phyloP scores from a whole-genome alignment of 2,113 vertebrate species.

The Hipposideros armiger region DNA sequence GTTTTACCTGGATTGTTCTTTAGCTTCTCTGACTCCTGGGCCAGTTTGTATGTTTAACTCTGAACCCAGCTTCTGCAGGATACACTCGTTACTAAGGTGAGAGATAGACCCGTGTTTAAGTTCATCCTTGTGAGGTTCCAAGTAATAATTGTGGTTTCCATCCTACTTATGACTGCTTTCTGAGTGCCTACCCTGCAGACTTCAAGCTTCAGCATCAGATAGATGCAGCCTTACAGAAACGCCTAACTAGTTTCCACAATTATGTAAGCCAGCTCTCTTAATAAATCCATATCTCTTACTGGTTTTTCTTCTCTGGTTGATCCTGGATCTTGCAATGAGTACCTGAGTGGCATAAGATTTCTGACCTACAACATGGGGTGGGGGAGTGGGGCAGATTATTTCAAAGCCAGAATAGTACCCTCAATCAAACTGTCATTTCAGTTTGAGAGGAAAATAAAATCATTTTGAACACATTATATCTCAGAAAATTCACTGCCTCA shows the following conservation, averaged over 20 bases:
- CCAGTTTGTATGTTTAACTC: neutral
- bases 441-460: conserved; percentile 21
- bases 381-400: neutral
- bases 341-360: neutral
- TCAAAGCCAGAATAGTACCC: neutral
- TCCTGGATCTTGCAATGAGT: neutral
- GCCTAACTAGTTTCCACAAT: neutral
- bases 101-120: neutral
- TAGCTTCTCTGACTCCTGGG: neutral
- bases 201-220: neutral
- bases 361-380: neutral
- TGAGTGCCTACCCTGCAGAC: neutral
- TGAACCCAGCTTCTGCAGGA: neutral
- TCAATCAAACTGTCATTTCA: conserved; percentile 30
- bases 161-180: no score
- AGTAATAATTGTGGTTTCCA: neutral
- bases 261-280: neutral
- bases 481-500: neutral
- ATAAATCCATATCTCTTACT: neutral
- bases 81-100: neutral
- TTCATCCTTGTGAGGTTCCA: neutral
- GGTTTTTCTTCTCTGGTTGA: neutral
- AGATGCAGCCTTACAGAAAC: neutral
- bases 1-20: neutral
- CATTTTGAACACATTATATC: neutral